Percentiles rank a stretch among this genome's conserved stretches.
Conservation (phyloP, 2,113 vertebrate genomes). For the Epinephelus moara region DNA sequence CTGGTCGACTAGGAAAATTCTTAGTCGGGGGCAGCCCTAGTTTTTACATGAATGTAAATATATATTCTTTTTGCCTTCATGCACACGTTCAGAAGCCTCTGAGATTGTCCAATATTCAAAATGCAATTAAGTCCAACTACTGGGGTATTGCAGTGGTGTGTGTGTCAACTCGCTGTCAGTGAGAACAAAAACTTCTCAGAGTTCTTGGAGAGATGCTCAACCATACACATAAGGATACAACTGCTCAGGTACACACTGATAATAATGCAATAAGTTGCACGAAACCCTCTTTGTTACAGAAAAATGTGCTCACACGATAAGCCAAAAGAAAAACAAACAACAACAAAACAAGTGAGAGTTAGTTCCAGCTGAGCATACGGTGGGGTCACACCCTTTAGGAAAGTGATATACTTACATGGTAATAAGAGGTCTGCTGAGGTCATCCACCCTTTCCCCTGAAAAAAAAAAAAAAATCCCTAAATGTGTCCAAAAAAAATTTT, state of each 20-base stretch:
- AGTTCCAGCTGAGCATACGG: background rate
- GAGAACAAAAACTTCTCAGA: background rate
- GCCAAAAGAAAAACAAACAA: background rate
- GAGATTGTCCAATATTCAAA: no score
- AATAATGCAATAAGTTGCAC: background rate
- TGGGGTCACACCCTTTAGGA: conserved; percentile 44
- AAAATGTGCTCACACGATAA: background rate
- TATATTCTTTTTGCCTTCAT: no score
- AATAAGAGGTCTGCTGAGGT: conserved; percentile 7
- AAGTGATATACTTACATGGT: conserved; percentile 24
- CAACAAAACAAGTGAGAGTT: no score
- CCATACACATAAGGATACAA: background rate
- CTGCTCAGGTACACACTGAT: background rate
- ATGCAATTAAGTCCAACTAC: no score
- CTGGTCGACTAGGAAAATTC: no score
- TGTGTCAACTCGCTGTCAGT: no score
- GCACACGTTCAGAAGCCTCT: no score
- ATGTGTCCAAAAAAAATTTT: background rate
- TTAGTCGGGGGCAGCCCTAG: no score
- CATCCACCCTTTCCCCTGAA: background rate
- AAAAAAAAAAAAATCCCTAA: no score
- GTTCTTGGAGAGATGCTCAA: background rate
- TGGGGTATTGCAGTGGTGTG: no score
- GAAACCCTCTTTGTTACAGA: background rate
- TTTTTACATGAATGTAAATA: no score